Conservation (phyloP, 2,113 vertebrate species). For the Romanogobio albipinnatus region DNA sequence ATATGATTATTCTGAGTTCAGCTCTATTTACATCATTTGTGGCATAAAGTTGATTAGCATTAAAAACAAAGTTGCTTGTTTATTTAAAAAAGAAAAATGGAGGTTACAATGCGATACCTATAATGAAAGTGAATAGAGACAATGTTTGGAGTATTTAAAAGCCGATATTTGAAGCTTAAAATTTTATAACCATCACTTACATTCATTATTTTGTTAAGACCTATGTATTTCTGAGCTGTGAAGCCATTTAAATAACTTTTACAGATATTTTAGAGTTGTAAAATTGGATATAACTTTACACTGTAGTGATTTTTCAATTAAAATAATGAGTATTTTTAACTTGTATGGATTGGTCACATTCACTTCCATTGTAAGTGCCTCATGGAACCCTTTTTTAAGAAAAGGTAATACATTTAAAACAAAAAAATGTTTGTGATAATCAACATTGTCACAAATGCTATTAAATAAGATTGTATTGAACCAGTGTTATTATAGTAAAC, state of each 20-base stretch:
- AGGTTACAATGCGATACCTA: no score
- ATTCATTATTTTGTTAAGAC: not conserved
- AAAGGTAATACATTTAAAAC: no score
- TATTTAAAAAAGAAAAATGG: no score
- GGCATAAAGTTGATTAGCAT: not conserved
- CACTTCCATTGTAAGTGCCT: no score
- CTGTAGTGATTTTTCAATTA: not conserved
- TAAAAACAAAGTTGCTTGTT: not conserved
- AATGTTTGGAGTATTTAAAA: not conserved
- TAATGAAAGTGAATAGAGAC: no score
- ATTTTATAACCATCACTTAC: not conserved
- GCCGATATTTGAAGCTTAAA: not conserved
- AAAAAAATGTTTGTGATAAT: not conserved
- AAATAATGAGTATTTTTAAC: not conserved
- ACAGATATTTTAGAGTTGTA: not conserved
- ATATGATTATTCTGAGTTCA: not conserved
- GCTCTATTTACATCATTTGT: not conserved
- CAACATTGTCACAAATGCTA: not conserved
- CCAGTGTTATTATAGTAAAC: not conserved
- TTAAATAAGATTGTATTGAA: not conserved
- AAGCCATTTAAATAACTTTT: not conserved
- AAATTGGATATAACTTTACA: not conserved
- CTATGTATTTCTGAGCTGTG: not conserved
- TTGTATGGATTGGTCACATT: no score
- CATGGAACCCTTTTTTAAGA: no score